Base-by-base conservation (phyloP, 1,140 invertebrate genomes). In the Diachasma alloeum region DNA sequence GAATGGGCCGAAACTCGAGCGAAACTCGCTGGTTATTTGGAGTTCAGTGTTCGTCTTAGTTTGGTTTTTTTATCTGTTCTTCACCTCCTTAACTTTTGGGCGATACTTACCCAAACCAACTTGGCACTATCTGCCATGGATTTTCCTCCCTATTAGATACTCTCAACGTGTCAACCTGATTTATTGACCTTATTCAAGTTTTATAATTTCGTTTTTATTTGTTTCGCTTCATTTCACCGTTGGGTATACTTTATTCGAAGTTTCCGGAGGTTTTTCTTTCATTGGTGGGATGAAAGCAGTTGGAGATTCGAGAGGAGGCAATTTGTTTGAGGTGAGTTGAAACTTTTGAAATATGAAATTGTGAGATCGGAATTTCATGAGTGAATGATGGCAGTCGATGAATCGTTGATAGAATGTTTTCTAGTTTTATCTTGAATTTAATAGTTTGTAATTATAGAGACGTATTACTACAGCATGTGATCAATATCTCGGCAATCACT, bases 11-110 rank as follows among this genome's bases (percentile, higher is more conserved):
- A 37, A 37, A 56, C 53, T 73, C 53, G 17, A 37, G 24, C 11
- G 15, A 73, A 73, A 73, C 53, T 73, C 72, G 31, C 31, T 10
- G 39, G 39, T 42, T 42, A 42, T 42, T 42, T 42, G 39, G 72
- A 59, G 48, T 31, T 24, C 53, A 15, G 36, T 26, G 10, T 17
- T 39, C 53, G 17, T 73, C 72, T 73, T 24, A 42, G 39, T 42
- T 42, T 42, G 9, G 15, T 53, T 53, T 53, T 53, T 53, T 53
- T 53, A 53, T 53, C 48, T 53, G 39, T 9, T 53, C 48, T 53
- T 53, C 17, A 53, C 48, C 17, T 19, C 15, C n/a, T 19, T 53
- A 53, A 53, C 15, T 53, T 53, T 19, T 53, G 48, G 48, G 9
- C 6, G 15, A 53, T 53, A 53, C 48, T 53, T 53, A 53, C 17